Percentiles rank a stretch among this genome's conserved stretches.
phyloP scores from a whole-genome alignment of 2,888 invertebrate species.

The Bombylius major region DNA sequence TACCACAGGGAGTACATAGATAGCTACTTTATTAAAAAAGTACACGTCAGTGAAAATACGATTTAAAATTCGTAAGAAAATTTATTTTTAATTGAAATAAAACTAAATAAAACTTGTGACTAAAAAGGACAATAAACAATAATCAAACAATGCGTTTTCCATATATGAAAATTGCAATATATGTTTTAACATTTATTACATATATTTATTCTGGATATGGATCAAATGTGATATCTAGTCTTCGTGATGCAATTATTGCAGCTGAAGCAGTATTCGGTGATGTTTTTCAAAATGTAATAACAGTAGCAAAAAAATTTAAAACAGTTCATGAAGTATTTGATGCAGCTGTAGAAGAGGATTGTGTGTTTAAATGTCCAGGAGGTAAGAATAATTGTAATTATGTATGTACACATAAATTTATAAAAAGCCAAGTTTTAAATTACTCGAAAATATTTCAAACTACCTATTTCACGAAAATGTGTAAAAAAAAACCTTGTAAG shows the following conservation, averaged over 20 bases:
- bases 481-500: no score
- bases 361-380: conserved; percentile 60
- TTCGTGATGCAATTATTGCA: conserved; percentile 66
- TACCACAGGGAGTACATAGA: no score
- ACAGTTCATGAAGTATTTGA: conserved; percentile 70
- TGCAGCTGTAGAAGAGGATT: conserved; percentile 74
- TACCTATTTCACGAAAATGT: no score
- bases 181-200: conserved; percentile 59
- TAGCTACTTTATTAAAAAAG: no score
- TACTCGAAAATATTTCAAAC: no score
- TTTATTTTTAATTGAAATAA: no score
- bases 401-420: background rate
- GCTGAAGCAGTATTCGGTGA: conserved; percentile 73
- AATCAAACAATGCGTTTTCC: conserved; percentile 52
- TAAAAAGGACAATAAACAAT: no score
- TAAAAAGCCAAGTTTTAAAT: background rate
- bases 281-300: conserved; percentile 58
- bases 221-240: conserved; percentile 55
- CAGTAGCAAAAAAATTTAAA: conserved; percentile 59
- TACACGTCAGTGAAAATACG: no score
- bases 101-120: no score
- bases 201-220: conserved; percentile 75
- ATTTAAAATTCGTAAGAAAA: no score
- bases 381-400: conserved; percentile 44
- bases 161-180: conserved; percentile 62